A percentile compares a stretch with the other conserved stretches of the same genome.
Evolutionary conservation across 2,888 invertebrate genomes (phyloP).

Genomic region (Drosophila neutralis): DNA sequence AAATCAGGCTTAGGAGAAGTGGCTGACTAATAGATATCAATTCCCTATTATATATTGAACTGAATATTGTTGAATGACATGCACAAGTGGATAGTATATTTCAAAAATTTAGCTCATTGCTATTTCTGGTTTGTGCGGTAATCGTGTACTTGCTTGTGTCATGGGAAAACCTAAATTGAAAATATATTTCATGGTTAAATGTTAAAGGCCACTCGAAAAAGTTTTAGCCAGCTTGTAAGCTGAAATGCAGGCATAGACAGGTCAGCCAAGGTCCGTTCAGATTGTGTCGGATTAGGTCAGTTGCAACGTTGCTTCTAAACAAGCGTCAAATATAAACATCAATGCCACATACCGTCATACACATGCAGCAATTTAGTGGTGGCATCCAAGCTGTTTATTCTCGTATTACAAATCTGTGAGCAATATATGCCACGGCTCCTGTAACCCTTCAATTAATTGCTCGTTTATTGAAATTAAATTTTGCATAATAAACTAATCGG

Average conservation of each 20-base stretch:
- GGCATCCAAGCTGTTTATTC: constrained; percentile 23
- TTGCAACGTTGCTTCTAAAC: constrained; percentile 2
- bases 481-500: constrained; percentile 67
- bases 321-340: constrained; percentile 12
- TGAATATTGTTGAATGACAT: not conserved
- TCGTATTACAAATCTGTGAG: constrained; percentile 10
- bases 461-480: constrained; percentile 73
- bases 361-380: not conserved
- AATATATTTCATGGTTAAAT: constrained; percentile 17
- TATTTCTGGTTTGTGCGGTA: not conserved
- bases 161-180: constrained; percentile 14
- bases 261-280: constrained; percentile 2
- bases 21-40: constrained; percentile 1
- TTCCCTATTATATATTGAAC: not conserved
- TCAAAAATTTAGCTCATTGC: not conserved
- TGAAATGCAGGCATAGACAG: constrained; percentile 1
- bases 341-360: constrained; percentile 10
- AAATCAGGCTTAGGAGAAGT: constrained; percentile 13
- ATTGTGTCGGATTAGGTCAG: constrained; percentile 5
- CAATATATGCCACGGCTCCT: not conserved
- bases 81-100: constrained; percentile 1
- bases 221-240: constrained; percentile 14
- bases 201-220: constrained; percentile 1
- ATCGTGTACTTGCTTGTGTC: not conserved
- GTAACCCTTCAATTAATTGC: constrained; percentile 38